Evolutionary conservation across 2,888 invertebrate species (phyloP).

Genomic region (Chrysina gloriosa): DNA sequence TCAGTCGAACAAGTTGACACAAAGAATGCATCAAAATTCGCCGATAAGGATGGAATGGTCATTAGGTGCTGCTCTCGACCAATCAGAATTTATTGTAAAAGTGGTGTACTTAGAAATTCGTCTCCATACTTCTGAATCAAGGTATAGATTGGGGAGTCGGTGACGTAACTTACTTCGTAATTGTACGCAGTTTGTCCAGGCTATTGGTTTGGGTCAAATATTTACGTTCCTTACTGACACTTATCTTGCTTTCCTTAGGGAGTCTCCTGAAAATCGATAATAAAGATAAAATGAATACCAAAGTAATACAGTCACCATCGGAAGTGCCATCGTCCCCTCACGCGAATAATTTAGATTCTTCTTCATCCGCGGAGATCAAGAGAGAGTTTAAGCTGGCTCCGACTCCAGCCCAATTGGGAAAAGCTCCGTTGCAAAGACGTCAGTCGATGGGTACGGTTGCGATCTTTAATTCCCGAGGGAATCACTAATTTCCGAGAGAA

Average conservation of each 20-base stretch:
- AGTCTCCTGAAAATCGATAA: constrained; percentile 45
- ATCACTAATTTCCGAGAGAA: background rate
- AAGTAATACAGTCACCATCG: constrained; percentile 48
- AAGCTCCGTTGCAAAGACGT: constrained; percentile 88
- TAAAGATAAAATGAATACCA: constrained; percentile 42
- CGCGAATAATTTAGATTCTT: constrained; percentile 42
- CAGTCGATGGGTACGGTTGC: constrained; percentile 78
- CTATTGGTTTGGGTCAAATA: too few relatives aligned
- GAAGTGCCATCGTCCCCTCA: constrained; percentile 51
- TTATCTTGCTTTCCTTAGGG: constrained; percentile 38
- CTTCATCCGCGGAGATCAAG: constrained; percentile 48
- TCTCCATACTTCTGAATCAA: too few relatives aligned
- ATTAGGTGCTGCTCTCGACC: too few relatives aligned
- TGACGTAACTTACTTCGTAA: too few relatives aligned
- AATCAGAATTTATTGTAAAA: too few relatives aligned
- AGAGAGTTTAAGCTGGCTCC: constrained; percentile 84
- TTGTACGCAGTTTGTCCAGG: too few relatives aligned
- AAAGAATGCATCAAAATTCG: too few relatives aligned
- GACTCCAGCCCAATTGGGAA: constrained; percentile 93
- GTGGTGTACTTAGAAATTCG: too few relatives aligned
- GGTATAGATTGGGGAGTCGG: too few relatives aligned
- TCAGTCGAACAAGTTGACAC: too few relatives aligned
- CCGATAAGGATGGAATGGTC: background rate
- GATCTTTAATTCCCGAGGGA: background rate
- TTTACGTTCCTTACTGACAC: too few relatives aligned